Evolutionary conservation across 2,797 vertebrate species (phyloP).

Genomic region (Fratercula arctica): DNA sequence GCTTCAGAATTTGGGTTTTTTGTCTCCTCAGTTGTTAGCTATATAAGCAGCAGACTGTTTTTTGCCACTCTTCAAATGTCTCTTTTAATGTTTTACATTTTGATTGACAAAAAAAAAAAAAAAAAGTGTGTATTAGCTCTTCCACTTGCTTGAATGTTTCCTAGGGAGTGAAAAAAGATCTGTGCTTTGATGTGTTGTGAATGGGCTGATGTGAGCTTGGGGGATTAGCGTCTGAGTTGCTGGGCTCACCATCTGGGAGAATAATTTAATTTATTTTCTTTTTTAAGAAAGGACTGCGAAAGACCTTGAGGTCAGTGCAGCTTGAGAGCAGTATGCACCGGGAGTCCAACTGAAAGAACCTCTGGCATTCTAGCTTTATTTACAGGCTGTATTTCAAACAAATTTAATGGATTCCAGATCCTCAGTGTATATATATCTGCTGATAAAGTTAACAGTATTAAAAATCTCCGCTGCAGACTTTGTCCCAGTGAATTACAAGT

Average conservation of each 20-base stretch:
- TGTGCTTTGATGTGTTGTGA: slow-evolving; percentile 47
- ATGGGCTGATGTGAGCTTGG: slow-evolving; percentile 38
- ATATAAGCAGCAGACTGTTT: not conserved
- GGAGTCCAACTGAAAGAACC: not conserved
- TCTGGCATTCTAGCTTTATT: not conserved
- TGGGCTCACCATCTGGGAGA: slow-evolving; percentile 48
- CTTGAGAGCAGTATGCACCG: not conserved
- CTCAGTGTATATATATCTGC: not conserved
- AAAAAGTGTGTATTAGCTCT: not conserved
- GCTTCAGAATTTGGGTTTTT: not conserved
- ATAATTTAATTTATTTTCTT: slow-evolving; percentile 58
- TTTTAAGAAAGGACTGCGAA: not conserved
- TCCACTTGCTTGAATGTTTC: slow-evolving; percentile 42
- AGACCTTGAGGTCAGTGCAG: slow-evolving; percentile 40
- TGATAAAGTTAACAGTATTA: not conserved
- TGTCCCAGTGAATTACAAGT: not conserved
- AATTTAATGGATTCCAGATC: not conserved
- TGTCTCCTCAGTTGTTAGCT: not conserved
- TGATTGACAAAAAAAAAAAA: not conserved
- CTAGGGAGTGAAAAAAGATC: slow-evolving; percentile 17
- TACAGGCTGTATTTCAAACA: not conserved
- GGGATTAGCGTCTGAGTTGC: slow-evolving; percentile 33
- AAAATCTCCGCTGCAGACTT: not conserved
- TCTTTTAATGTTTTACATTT: not conserved
- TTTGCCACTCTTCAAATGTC: not conserved